Evolutionary conservation across 2,888 invertebrate species (phyloP).

Genomic region (Epinotia bilunana): DNA sequence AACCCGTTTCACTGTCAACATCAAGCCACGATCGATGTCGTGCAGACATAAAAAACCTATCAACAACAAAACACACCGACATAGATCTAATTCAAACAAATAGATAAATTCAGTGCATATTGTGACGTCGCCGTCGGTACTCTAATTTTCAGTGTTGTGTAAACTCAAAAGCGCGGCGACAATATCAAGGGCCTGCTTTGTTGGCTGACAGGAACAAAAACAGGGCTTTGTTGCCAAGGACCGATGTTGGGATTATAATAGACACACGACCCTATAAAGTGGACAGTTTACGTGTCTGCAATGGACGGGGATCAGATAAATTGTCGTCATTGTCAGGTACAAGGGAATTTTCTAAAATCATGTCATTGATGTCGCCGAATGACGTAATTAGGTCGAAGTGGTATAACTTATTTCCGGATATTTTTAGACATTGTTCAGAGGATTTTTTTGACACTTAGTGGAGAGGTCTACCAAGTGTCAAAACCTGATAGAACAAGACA

Average conservation of each 20-base stretch:
- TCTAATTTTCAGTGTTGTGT: conserved; percentile 82
- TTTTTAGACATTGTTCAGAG: not conserved
- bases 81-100: conserved; percentile 67
- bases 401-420: not conserved
- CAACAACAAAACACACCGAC: conserved; percentile 70
- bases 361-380: conserved; percentile 38
- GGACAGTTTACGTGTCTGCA: conserved; percentile 58
- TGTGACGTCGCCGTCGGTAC: conserved; percentile 67
- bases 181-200: conserved; percentile 70
- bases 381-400: conserved; percentile 37
- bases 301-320: conserved; percentile 43
- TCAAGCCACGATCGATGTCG: conserved; percentile 78
- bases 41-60: conserved; percentile 66
- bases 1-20: conserved; percentile 83
- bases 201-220: conserved; percentile 71
- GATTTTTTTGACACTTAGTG: too few species aligned
- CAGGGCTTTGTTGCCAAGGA: conserved; percentile 68
- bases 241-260: conserved; percentile 61
- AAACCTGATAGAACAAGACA: not conserved
- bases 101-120: conserved; percentile 72
- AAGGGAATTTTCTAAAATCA: conserved; percentile 33
- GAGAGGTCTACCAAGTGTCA: not conserved
- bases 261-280: conserved; percentile 67
- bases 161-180: conserved; percentile 81
- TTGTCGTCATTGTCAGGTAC: conserved; percentile 36